Conservation (phyloP, 2,888 invertebrate species). For the Branchinecta sandiegonensis region DNA sequence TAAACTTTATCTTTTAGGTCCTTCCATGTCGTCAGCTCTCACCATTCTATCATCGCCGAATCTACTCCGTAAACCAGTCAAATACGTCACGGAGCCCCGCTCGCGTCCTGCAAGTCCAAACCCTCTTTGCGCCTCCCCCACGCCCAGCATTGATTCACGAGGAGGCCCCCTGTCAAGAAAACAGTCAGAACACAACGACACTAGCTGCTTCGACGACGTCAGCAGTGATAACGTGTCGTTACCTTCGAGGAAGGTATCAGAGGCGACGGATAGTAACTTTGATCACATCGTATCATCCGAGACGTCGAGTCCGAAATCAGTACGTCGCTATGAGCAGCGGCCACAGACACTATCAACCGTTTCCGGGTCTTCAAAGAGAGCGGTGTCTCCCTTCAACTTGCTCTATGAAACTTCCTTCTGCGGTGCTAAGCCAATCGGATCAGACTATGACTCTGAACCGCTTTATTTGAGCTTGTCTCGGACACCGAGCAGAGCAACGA, state of each 20-base stretch:
- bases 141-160: conserved; percentile 2
- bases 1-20: too few relatives aligned
- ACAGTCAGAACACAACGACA: not conserved
- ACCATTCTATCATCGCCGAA: conserved; percentile 18
- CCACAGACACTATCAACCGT: not conserved
- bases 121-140: not conserved
- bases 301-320: conserved; percentile 9
- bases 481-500: not conserved
- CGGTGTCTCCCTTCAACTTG: conserved; percentile 28
- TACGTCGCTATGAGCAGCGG: not conserved
- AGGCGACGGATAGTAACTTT: conserved; percentile 7
- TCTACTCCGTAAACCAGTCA: conserved; percentile 18
- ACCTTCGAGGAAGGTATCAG: not conserved
- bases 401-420: conserved; percentile 78
- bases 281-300: not conserved
- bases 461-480: not conserved
- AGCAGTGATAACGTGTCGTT: conserved; percentile 5
- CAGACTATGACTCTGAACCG: conserved; percentile 23
- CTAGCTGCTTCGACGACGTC: not conserved
- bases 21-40: not conserved
- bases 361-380: conserved; percentile 6
- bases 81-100: conserved; percentile 22
- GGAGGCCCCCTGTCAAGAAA: not conserved
- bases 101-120: conserved; percentile 22
- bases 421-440: conserved; percentile 55